These are phyloP conservation scores for Hypolimnas misippus DNA, from an alignment of 2,888 invertebrate species.

Conservation along the genomic window DNA sequence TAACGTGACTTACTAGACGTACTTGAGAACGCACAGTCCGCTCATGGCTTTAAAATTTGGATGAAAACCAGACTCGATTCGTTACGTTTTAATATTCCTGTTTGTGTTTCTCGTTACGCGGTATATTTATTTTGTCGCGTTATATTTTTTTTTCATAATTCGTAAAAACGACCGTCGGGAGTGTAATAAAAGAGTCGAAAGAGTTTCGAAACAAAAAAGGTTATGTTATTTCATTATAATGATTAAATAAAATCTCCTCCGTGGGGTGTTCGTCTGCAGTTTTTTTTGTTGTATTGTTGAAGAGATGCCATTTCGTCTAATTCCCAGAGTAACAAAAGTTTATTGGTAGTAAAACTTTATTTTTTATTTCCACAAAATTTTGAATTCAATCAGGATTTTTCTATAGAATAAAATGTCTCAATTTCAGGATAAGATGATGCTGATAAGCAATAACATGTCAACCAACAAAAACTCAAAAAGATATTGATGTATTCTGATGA, in stretches of 20 bases:
- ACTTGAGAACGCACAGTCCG: not conserved
- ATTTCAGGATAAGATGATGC: no score
- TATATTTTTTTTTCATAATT: conserved; percentile 23
- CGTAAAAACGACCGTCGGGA: conserved; percentile 19
- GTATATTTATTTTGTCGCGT: conserved; percentile 20
- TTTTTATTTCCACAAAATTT: no score
- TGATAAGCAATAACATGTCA: no score
- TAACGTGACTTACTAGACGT: no score
- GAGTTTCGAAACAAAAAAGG: not conserved
- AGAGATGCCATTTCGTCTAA: no score
- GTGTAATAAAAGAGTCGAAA: conserved; percentile 13
- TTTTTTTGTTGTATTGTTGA: no score
- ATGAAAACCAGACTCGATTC: not conserved
- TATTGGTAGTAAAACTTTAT: no score
- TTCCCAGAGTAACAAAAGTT: no score
- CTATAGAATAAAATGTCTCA: no score
- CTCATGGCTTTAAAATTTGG: not conserved
- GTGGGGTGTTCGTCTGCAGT: not conserved
- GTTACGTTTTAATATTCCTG: not conserved
- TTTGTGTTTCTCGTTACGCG: not conserved
- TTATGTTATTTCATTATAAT: conserved; percentile 3
- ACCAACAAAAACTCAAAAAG: no score
- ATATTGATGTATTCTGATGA: no score
- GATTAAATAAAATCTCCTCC: not conserved
- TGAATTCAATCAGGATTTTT: no score